These are phyloP conservation scores for Staurois parvus DNA, from an alignment of 2,797 vertebrate genomes.

Conservation along the genomic window DNA sequence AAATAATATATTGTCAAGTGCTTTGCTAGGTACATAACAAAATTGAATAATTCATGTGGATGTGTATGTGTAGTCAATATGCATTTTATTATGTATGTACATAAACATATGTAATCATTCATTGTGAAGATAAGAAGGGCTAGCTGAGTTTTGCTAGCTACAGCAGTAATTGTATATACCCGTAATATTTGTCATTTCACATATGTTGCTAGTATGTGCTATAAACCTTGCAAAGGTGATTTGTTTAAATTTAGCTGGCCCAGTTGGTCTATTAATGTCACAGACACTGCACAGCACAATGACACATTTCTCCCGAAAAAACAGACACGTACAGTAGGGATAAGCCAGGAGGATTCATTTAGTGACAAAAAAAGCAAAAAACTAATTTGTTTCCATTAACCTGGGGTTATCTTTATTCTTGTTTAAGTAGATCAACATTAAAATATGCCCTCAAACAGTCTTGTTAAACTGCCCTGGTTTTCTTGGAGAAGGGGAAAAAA, in stretches of 20 bases:
- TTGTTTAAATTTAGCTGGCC: slow-evolving; percentile 42
- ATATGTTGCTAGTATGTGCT: slow-evolving; percentile 35
- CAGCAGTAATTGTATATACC: background rate
- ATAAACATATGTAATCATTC: background rate
- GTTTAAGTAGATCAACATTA: slow-evolving; percentile 62
- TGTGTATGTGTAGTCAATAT: background rate
- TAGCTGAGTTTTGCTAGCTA: background rate
- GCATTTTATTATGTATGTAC: background rate
- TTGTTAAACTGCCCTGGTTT: slow-evolving; percentile 60
- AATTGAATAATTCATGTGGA: background rate
- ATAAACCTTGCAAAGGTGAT: slow-evolving; percentile 27
- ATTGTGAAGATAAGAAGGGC: background rate
- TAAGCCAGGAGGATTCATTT: slow-evolving; percentile 47
- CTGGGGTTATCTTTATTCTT: slow-evolving; percentile 61
- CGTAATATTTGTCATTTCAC: background rate
- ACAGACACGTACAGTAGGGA: slow-evolving; percentile 42
- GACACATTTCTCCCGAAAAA: slow-evolving; percentile 31
- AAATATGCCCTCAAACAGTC: slow-evolving; percentile 56
- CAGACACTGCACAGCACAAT: slow-evolving; percentile 26
- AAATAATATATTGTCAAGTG: background rate
- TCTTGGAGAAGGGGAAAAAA: slow-evolving; percentile 33
- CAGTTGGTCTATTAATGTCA: slow-evolving; percentile 39
- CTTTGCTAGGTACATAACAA: background rate
- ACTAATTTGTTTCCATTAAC: slow-evolving; percentile 63
- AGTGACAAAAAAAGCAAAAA: slow-evolving; percentile 53